A percentile compares a stretch with the other conserved stretches of the same genome.
Conservation (phyloP, 64 coral and sea anemone genomes). For the Porites australiensis region DNA sequence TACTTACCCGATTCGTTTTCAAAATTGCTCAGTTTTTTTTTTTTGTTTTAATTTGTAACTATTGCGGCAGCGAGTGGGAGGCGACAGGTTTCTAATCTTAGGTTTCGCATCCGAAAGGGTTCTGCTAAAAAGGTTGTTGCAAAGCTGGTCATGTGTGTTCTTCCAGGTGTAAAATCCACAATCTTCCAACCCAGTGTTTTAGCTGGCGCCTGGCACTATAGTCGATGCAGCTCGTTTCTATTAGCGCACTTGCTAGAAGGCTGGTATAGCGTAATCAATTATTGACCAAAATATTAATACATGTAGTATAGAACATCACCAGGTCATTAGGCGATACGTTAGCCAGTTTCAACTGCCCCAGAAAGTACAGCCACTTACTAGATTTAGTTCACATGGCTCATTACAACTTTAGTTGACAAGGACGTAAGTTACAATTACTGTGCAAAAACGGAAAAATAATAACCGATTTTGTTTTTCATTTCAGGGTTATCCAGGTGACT, state of each 20-base stretch:
- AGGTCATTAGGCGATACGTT: background rate
- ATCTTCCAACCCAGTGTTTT: background rate
- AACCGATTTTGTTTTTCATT: too few species aligned
- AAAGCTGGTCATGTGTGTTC: background rate
- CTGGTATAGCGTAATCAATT: too few species aligned
- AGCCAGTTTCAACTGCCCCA: conserved; percentile 27
- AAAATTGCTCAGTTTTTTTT: too few species aligned
- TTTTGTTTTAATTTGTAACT: too few species aligned
- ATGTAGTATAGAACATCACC: conserved; percentile 46
- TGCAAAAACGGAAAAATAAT: too few species aligned
- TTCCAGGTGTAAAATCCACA: background rate
- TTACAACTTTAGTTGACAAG: too few species aligned
- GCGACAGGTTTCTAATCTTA: too few species aligned
- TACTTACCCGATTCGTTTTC: background rate
- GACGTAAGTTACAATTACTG: too few species aligned
- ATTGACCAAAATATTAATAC: background rate
- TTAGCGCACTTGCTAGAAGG: too few species aligned
- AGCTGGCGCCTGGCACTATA: background rate
- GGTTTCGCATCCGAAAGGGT: too few species aligned
- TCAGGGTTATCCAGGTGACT: too few species aligned
- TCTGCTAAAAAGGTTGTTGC: background rate
- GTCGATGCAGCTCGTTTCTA: background rate
- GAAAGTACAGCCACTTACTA: background rate
- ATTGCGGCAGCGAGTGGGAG: too few species aligned
- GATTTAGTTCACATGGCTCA: background rate